A percentile compares a stretch with the other conserved stretches of the same genome.
Evolutionary conservation across 2,797 vertebrate species (phyloP).

Genomic region (Tiaroga cobitis): DNA sequence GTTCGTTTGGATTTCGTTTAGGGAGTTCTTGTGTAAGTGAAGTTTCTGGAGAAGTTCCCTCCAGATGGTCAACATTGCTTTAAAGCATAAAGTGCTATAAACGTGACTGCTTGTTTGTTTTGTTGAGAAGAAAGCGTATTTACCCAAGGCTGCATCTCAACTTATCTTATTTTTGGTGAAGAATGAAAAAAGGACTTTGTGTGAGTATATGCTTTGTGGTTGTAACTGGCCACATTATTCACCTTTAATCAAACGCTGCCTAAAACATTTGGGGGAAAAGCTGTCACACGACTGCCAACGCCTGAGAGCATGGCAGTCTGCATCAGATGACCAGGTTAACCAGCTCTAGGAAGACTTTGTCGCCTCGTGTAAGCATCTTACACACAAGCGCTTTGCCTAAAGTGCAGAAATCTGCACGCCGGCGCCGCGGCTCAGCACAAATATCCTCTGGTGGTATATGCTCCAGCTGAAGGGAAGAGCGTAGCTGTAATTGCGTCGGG

Average conservation of each 20-base stretch:
- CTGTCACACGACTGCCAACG: constrained; percentile 23
- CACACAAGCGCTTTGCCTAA: neutral
- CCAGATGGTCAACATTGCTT: no score
- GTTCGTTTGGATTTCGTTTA: neutral
- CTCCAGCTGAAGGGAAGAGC: constrained; percentile 8
- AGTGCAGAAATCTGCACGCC: constrained; percentile 11
- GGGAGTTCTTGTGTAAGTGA: neutral
- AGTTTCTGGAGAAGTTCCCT: no score
- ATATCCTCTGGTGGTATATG: constrained; percentile 33
- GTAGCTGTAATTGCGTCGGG: constrained; percentile 35
- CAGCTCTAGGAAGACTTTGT: constrained; percentile 34
- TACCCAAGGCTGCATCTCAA: no score
- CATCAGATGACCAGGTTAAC: constrained; percentile 27
- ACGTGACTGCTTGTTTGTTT: no score
- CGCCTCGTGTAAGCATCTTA: constrained; percentile 39
- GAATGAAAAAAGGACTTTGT: neutral
- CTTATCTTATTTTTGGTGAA: no score
- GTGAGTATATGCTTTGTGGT: no score
- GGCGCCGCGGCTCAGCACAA: neutral
- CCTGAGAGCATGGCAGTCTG: constrained; percentile 16
- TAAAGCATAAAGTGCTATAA: no score
- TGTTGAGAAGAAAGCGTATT: no score
- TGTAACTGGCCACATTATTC: neutral
- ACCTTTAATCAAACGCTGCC: neutral
- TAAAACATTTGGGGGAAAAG: constrained; percentile 17